These are phyloP conservation scores for Lottia scabra DNA, from an alignment of 2,888 invertebrate species.

Conservation along the genomic window DNA sequence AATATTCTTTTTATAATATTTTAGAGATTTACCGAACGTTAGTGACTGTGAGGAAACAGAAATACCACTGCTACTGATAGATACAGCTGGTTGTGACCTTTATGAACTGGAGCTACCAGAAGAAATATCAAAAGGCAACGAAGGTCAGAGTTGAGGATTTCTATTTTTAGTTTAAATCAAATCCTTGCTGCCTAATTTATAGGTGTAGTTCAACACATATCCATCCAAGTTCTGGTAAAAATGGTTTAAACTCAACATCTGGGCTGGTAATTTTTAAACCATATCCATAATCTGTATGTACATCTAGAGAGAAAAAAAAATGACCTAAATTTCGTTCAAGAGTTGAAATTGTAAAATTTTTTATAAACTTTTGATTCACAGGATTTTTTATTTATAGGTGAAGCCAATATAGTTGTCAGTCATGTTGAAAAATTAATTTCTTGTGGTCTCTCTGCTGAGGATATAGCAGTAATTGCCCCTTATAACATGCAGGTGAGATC, in stretches of 20 bases:
- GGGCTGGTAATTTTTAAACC: no score
- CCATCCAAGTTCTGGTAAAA: no score
- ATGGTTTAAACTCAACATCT: no score
- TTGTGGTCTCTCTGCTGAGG: constrained; percentile 68
- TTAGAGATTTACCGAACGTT: constrained; percentile 69
- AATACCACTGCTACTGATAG: constrained; percentile 70
- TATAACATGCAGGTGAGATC: constrained; percentile 72
- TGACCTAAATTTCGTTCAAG: no score
- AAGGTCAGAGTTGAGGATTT: constrained; percentile 52
- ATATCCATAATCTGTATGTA: no score
- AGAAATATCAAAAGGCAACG: constrained; percentile 71
- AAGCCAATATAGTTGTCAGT: constrained; percentile 71
- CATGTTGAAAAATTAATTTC: constrained; percentile 70
- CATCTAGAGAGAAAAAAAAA: no score
- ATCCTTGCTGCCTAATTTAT: no score
- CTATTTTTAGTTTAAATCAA: no score
- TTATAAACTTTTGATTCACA: no score
- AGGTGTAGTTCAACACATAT: no score
- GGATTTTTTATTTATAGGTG: constrained; percentile 61
- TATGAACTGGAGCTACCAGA: constrained; percentile 70
- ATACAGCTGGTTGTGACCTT: constrained; percentile 73
- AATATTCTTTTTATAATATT: background rate
- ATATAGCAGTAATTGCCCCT: constrained; percentile 74
- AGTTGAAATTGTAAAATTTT: no score
- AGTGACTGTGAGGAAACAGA: constrained; percentile 66